Evolutionary conservation across 2,888 invertebrate species (phyloP).

Genomic region (Neria commutata): DNA sequence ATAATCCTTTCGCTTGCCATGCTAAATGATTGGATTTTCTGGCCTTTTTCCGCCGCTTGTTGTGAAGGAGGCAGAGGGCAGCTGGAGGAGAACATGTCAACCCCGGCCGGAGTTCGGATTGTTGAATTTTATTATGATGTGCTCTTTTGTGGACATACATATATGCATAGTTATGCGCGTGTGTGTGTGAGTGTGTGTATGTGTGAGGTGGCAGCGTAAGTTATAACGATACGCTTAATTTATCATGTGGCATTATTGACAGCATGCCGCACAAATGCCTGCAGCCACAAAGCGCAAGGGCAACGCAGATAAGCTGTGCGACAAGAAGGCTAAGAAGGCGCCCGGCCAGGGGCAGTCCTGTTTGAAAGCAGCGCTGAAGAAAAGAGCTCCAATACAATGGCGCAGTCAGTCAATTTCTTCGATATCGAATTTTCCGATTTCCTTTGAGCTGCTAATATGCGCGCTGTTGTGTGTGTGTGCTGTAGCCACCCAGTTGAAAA

Average conservation of each 20-base stretch:
- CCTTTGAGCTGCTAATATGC: too few relatives aligned
- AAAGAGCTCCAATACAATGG: too few relatives aligned
- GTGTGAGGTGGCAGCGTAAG: neutral
- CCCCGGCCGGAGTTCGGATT: too few relatives aligned
- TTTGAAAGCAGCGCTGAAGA: too few relatives aligned
- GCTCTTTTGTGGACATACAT: too few relatives aligned
- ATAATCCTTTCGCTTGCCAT: neutral
- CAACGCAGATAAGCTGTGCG: neutral
- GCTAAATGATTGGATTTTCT: neutral
- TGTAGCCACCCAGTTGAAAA: too few relatives aligned
- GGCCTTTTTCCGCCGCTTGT: neutral
- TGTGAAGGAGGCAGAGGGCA: neutral
- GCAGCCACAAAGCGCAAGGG: neutral
- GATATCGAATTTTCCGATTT: too few relatives aligned
- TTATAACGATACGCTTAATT: slow-evolving; percentile 30
- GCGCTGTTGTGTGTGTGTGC: too few relatives aligned
- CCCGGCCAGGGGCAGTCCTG: too few relatives aligned
- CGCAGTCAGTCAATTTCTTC: too few relatives aligned
- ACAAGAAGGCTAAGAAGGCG: too few relatives aligned
- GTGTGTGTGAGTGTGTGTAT: neutral
- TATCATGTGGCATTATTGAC: slow-evolving; percentile 33
- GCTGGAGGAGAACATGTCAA: too few relatives aligned
- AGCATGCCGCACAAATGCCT: slow-evolving; percentile 20
- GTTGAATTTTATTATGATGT: neutral
- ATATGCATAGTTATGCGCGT: neutral